These are phyloP conservation scores for Sarcophilus harrisii DNA, from an alignment of 2,797 vertebrate genomes.

Conservation along the genomic window DNA sequence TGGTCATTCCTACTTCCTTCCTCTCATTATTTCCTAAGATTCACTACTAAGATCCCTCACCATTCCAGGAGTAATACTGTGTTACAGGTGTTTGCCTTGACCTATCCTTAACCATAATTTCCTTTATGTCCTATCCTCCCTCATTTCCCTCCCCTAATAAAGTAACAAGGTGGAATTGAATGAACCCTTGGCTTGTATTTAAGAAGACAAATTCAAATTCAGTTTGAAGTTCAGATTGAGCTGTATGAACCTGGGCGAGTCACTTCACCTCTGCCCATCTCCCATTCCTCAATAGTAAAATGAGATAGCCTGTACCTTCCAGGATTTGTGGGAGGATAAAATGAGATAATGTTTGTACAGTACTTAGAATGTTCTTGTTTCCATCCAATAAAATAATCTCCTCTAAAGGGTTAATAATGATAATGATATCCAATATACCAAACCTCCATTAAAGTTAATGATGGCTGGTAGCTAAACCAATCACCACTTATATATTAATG, in stretches of 20 bases:
- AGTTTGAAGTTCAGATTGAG: neutral
- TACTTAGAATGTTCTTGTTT: neutral
- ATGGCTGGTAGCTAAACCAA: neutral
- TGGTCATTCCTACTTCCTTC: neutral
- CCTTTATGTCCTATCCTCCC: neutral
- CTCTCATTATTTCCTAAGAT: neutral
- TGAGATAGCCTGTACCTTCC: neutral
- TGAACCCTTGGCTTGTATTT: neutral
- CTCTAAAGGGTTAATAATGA: neutral
- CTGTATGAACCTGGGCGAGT: neutral
- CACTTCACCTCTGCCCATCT: neutral
- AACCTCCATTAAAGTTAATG: neutral
- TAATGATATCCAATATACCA: neutral
- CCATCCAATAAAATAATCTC: neutral
- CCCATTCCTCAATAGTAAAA: neutral
- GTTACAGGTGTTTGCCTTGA: neutral
- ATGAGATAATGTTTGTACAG: neutral
- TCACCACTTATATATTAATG: neutral
- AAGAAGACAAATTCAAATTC: neutral
- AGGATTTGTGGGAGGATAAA: neutral
- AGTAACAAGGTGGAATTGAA: neutral
- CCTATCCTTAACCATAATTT: neutral
- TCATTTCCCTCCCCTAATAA: neutral
- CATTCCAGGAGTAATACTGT: neutral
- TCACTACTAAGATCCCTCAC: neutral